Conservation (phyloP, 2,888 invertebrate genomes). For the Cataglyphis albicans region DNA sequence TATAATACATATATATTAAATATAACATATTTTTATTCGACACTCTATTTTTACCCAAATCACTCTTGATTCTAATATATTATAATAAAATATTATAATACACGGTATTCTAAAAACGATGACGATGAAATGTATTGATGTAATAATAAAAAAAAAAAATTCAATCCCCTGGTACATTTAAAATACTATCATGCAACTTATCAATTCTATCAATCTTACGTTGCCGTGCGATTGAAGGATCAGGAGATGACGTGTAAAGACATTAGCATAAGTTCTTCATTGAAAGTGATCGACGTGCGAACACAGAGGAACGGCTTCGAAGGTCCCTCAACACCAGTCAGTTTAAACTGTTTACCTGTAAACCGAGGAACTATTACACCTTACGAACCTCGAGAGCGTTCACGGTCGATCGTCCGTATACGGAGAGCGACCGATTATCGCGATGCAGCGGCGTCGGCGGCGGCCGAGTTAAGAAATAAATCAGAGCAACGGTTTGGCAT, state of each 20-base stretch:
- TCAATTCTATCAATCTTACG: not conserved
- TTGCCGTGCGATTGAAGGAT: not conserved
- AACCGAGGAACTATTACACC: slow-evolving; percentile 59
- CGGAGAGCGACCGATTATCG: slow-evolving; percentile 69
- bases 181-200: not conserved
- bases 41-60: too few relatives aligned
- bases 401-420: slow-evolving; percentile 65
- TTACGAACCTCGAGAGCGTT: slow-evolving; percentile 58
- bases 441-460: slow-evolving; percentile 65
- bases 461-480: slow-evolving; percentile 83
- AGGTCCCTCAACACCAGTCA: slow-evolving; percentile 57
- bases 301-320: slow-evolving; percentile 15
- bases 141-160: not conserved
- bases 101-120: not conserved
- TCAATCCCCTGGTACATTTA: not conserved
- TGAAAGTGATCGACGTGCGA: slow-evolving; percentile 38
- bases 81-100: not conserved
- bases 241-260: slow-evolving; percentile 12
- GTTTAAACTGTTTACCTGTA: slow-evolving; percentile 67
- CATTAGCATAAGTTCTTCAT: slow-evolving; percentile 42
- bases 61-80: too few relatives aligned
- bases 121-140: not conserved
- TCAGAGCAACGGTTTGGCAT: slow-evolving; percentile 85
- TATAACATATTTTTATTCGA: not conserved
- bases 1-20: not conserved